A percentile compares a stretch with the other conserved stretches of the same genome.
These are phyloP conservation scores for Limnephilus lunatus DNA, from an alignment of 2,888 invertebrate genomes.

Conservation along the genomic window DNA sequence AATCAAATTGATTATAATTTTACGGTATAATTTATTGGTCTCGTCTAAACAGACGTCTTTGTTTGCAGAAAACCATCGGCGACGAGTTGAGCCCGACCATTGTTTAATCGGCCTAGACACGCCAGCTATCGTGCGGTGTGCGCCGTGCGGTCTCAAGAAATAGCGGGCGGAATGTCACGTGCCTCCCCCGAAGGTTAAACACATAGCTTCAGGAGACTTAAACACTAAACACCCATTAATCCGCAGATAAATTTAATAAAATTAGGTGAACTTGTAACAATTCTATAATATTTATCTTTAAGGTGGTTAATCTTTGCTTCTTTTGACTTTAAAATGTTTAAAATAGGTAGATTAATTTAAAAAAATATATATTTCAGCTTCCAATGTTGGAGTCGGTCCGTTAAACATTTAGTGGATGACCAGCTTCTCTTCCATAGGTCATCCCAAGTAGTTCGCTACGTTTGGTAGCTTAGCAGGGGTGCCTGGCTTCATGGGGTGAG, in stretches of 20 bases:
- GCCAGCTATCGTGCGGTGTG: conserved; percentile 63
- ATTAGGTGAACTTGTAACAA: neutral
- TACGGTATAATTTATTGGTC: neutral
- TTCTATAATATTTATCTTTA: too few relatives aligned
- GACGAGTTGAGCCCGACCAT: conserved; percentile 30
- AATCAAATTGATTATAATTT: neutral
- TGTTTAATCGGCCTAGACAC: conserved; percentile 52
- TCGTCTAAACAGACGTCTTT: conserved; percentile 13
- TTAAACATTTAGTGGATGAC: too few relatives aligned
- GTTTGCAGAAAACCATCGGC: conserved; percentile 11
- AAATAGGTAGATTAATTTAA: too few relatives aligned
- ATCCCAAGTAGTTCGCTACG: too few relatives aligned
- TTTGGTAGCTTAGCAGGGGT: too few relatives aligned
- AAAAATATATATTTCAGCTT: too few relatives aligned
- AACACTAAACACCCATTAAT: neutral
- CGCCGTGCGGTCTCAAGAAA: conserved; percentile 52
- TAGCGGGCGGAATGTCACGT: conserved; percentile 59
- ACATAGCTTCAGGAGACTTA: conserved; percentile 36
- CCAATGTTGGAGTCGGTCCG: too few relatives aligned
- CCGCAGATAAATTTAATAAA: neutral
- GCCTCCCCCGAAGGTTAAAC: conserved; percentile 46
- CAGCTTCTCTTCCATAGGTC: too few relatives aligned
- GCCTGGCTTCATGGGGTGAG: too few relatives aligned
- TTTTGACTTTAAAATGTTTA: too few relatives aligned
- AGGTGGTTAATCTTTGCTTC: neutral